Conservation (phyloP, 1,140 invertebrate species). For the Neotoxoptera formosana region DNA sequence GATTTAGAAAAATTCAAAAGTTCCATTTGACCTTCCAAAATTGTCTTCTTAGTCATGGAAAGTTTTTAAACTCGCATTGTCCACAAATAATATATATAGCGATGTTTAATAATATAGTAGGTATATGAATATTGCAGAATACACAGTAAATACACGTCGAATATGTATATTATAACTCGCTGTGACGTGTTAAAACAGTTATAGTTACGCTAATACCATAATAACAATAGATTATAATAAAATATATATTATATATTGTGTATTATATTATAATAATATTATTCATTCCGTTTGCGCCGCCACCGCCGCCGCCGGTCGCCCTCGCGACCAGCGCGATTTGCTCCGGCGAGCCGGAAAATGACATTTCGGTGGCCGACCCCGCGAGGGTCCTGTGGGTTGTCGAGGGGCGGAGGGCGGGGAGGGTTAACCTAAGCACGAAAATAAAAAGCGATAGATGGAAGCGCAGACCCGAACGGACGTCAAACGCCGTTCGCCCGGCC, state of each 20-base stretch:
- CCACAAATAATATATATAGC: neutral
- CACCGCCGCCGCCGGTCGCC: neutral
- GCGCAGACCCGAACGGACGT: slow-evolving; percentile 19
- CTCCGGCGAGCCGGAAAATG: slow-evolving; percentile 54
- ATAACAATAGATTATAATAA: neutral
- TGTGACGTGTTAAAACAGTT: too few species aligned
- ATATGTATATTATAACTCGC: too few species aligned
- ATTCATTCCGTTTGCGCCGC: neutral
- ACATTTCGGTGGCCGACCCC: slow-evolving; percentile 24
- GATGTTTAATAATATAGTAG: too few species aligned
- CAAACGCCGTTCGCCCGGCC: neutral
- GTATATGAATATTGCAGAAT: too few species aligned
- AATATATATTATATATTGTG: neutral
- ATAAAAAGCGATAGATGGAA: slow-evolving; percentile 26
- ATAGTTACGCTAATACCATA: too few species aligned
- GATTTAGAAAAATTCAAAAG: too few species aligned
- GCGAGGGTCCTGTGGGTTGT: neutral
- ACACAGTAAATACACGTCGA: too few species aligned
- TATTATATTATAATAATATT: neutral
- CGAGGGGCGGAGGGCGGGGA: too few species aligned
- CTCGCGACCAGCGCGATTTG: slow-evolving; percentile 33
- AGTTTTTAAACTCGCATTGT: too few species aligned
- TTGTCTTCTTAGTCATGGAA: too few species aligned
- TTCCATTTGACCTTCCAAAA: too few species aligned
- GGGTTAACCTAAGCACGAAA: neutral